Evolutionary conservation across 92 coral and sea anemone species (phyloP).

Genomic region (Micromussa lordhowensis): DNA sequence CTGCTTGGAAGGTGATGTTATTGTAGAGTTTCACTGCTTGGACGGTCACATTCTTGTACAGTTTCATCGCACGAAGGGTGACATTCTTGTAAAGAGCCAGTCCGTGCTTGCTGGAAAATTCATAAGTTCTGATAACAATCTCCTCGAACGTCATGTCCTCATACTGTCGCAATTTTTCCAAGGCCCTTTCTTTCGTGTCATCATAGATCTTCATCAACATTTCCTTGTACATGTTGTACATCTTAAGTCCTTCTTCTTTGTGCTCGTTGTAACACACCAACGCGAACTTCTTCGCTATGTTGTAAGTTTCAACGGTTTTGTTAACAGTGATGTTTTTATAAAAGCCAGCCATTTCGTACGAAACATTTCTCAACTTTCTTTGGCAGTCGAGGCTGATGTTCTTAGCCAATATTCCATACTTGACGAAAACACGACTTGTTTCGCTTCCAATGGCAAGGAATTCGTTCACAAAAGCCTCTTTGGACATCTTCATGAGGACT

Average conservation of each 20-base stretch:
- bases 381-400: slow-evolving; percentile 50
- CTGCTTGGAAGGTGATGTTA: slow-evolving; percentile 64
- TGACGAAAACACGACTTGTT: slow-evolving; percentile 57
- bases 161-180: slow-evolving; percentile 55
- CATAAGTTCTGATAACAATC: slow-evolving; percentile 63
- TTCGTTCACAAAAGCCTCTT: slow-evolving; percentile 73
- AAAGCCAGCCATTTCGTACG: slow-evolving; percentile 38
- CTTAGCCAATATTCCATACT: slow-evolving; percentile 71
- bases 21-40: slow-evolving; percentile 70
- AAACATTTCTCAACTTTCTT: slow-evolving; percentile 24
- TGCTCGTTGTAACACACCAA: slow-evolving; percentile 74
- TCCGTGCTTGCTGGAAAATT: slow-evolving; percentile 68
- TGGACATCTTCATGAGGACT: slow-evolving; percentile 69
- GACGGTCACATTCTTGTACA: slow-evolving; percentile 73
- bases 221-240: slow-evolving; percentile 75
- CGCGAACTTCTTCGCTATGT: slow-evolving; percentile 42
- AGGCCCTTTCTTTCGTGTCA: slow-evolving; percentile 46
- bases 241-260: slow-evolving; percentile 58
- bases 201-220: slow-evolving; percentile 58
- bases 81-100: slow-evolving; percentile 79
- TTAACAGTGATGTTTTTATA: slow-evolving; percentile 62
- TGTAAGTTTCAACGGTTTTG: slow-evolving; percentile 62
- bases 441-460: slow-evolving; percentile 64
- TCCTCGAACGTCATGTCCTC: slow-evolving; percentile 89
- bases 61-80: slow-evolving; percentile 59